Evolutionary conservation across 1,140 invertebrate species (phyloP).

Genomic region (Pseudomyrmex dendroicus): DNA sequence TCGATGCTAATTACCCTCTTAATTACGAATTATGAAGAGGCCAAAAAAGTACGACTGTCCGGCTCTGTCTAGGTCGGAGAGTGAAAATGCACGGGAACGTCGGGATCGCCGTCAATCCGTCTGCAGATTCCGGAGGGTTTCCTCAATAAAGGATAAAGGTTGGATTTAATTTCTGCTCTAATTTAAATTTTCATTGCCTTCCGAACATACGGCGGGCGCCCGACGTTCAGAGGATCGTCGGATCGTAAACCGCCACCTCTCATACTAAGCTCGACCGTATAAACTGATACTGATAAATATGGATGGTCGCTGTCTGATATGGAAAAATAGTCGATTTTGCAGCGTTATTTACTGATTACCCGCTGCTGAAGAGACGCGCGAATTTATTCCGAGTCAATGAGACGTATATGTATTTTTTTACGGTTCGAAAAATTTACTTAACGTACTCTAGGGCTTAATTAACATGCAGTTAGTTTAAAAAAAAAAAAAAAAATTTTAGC

Average conservation of each 20-base stretch:
- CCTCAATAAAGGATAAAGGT: constrained; percentile 73
- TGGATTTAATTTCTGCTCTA: constrained; percentile 74
- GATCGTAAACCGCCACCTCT: constrained; percentile 61
- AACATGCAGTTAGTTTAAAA: too few relatives aligned
- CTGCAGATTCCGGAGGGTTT: constrained; percentile 68
- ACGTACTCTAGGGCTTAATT: too few relatives aligned
- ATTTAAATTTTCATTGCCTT: constrained; percentile 75
- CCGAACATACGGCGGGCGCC: constrained; percentile 54
- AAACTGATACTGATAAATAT: constrained; percentile 72
- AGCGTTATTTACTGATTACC: constrained; percentile 48
- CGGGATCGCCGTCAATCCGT: constrained; percentile 60
- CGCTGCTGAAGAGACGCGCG: background rate
- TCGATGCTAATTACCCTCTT: constrained; percentile 73
- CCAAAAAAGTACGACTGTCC: constrained; percentile 41
- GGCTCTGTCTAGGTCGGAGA: background rate
- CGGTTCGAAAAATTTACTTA: too few relatives aligned
- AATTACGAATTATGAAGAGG: constrained; percentile 69
- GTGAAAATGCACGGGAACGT: constrained; percentile 49
- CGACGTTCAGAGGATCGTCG: constrained; percentile 65
- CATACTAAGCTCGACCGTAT: constrained; percentile 61
- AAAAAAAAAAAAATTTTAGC: too few relatives aligned
- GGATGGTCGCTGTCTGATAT: constrained; percentile 58
- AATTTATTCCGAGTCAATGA: constrained; percentile 18
- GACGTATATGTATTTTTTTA: background rate
- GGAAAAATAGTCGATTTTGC: constrained; percentile 56